Base-by-base conservation (phyloP, 2,113 vertebrate genomes). In the Todiramphus chloris region DNA sequence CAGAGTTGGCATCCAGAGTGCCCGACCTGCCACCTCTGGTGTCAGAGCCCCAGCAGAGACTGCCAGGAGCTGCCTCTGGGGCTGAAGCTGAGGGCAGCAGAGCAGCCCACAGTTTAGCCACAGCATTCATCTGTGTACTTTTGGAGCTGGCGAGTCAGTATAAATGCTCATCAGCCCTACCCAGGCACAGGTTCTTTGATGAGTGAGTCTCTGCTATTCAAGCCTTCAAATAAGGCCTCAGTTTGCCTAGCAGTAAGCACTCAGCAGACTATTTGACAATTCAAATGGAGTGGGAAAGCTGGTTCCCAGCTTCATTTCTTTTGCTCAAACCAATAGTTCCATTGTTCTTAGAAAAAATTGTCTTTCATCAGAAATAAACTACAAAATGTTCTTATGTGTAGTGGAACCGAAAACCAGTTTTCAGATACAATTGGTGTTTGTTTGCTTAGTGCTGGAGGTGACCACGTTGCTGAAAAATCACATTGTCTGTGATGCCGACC, bases 401-500 rank as follows among this genome's bases (percentile, higher is more conserved):
- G 48, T 39, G 60, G 83, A 89, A 83, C 46, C 50, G 44, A 80
- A 87, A 92, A 91, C 51, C 70, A 43, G 59, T 43, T 96, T 93
- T 88, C 5, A 3, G 60, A 83, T 88, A 68, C 55, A 86, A 51
- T 53, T 90, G 84, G 46, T 19, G 2, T 81, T 95, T 83, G 50
- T 56, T 48, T 90, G 51, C 75, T 85, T 91, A 72, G 46, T 91
- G 79, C 82, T 94, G 64, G 79, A 95, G 68, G 76, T 91, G 69
- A 48, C 81, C 79, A 56, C 41, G 60, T 81, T 91, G 94, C 85
- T 97, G 95, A 96, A 94, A 96, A 97, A 90, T 82, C 8, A 48
- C 70, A 50, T 82, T 94, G 66, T 58, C 85, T 87, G 27, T 91
- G 82, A 81, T 96, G 85, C 91, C 94, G 88, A 83, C 84, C 73